Base-by-base conservation (phyloP, 2,888 invertebrate species). In the Norana najaformis region DNA sequence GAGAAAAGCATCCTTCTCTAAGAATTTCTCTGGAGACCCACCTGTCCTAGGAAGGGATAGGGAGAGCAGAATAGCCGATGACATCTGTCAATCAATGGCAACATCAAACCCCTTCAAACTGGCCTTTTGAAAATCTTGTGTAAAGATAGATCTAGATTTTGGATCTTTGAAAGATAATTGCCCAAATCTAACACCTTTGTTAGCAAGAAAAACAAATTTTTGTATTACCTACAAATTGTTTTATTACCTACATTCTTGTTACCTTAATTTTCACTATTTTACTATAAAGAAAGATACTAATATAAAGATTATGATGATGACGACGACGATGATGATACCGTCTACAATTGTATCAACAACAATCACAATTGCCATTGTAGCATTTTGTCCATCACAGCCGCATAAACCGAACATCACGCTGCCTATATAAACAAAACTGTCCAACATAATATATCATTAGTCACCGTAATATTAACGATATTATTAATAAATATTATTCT, bases 401-500 rank as follows among this genome's bases (percentile, higher is more conserved):
- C 69, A 69, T 47, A 4, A 69, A 69, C 11, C 8, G 69, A 69
- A 69, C n/a, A 69, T 69, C 69, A 69, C n/a, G 69, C n/a, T 30
- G 30, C n/a, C n/a, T 0, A 69, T n/a, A 69, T 69, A 69, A 69
- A 69, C 69, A 69, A n/a, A 69, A 2, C 69, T 4, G 16, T 69
- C 69, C 30, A n/a, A 69, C 30, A 69, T 30, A 69, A n/a, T 30
- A 69, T n/a, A 69, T 69, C n/a, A 69, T 69, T 11, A 69, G 11
- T 69, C 69, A n/a, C n/a, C 69, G n/a, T 69, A 69, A 69, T 69
- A 69, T 69, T 69, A 69, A 30, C 69, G n/a, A 30, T n/a, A n/a
- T 69, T 69, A n/a, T 69, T 69, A 69, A 69, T n/a, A 69, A 69
- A 69, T 69, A 69, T 69, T 69, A n/a, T 69, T 69, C n/a, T 69